Evolutionary conservation across 1,140 invertebrate species (phyloP).

Genomic region (Drosophila bifasciata): DNA sequence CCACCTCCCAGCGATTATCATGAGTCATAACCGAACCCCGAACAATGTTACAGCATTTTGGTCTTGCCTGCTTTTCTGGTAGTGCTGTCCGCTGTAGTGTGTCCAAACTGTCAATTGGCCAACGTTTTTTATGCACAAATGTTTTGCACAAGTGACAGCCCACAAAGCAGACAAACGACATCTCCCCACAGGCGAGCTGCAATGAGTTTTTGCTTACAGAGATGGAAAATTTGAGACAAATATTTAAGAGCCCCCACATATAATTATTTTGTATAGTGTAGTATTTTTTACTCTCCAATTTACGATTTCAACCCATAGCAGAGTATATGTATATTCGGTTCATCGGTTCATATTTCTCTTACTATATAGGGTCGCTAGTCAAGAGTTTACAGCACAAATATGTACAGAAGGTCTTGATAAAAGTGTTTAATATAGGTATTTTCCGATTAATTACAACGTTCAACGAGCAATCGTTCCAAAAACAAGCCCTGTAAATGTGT

Average conservation of each 20-base stretch:
- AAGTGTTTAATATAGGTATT: too few species aligned
- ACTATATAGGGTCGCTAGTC: too few species aligned
- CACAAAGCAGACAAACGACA: constrained; percentile 1
- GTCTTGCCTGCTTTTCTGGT: constrained; percentile 9
- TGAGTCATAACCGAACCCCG: constrained; percentile 24
- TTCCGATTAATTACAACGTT: too few species aligned
- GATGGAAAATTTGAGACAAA: background rate
- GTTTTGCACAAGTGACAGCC: constrained; percentile 22
- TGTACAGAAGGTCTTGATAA: too few species aligned
- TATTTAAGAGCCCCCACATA: background rate
- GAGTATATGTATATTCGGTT: too few species aligned
- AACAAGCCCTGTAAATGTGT: too few species aligned
- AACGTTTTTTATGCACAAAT: constrained; percentile 31
- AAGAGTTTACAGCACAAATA: too few species aligned
- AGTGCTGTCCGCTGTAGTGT: constrained; percentile 12
- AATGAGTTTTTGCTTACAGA: constrained; percentile 1
- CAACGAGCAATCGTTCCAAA: too few species aligned
- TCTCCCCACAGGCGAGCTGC: background rate
- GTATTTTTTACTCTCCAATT: too few species aligned
- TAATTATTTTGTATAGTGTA: background rate
- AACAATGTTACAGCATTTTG: constrained; percentile 21
- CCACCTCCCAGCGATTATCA: background rate
- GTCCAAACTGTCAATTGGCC: constrained; percentile 41
- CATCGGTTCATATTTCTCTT: too few species aligned
- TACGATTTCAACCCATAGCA: too few species aligned